phyloP scores from a whole-genome alignment of 2,113 vertebrate species.

The Heterochromis multidens region DNA sequence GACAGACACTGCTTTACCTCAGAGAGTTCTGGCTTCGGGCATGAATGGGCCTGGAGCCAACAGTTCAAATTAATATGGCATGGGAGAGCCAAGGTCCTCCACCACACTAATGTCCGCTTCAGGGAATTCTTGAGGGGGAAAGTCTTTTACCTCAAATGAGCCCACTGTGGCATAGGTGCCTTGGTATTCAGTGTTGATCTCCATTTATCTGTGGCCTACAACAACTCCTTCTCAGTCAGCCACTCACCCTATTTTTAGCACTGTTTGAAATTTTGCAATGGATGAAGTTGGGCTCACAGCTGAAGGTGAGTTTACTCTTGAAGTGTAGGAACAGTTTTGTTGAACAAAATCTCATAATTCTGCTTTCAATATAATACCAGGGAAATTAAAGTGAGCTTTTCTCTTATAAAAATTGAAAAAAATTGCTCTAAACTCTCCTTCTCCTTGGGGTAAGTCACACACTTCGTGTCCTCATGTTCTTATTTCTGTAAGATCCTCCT shows the following conservation, averaged over 20 bases:
- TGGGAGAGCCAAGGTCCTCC: background rate
- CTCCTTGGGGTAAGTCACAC: background rate
- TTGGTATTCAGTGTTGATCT: background rate
- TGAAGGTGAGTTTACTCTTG: too few species aligned
- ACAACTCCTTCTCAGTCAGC: background rate
- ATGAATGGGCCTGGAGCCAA: background rate
- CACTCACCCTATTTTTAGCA: background rate
- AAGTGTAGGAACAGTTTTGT: background rate
- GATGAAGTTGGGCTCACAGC: background rate
- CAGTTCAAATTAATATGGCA: background rate
- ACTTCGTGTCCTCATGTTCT: background rate
- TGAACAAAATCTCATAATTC: background rate
- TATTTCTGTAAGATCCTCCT: background rate
- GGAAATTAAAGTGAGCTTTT: too few species aligned
- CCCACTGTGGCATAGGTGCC: background rate
- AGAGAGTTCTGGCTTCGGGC: background rate
- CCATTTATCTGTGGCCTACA: background rate
- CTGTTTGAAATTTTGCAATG: background rate
- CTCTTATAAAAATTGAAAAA: background rate
- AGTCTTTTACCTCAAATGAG: background rate
- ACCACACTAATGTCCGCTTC: background rate
- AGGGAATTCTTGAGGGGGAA: background rate
- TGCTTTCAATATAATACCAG: background rate
- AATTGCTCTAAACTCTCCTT: background rate
- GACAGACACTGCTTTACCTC: background rate